These are phyloP conservation scores for Falco concolor DNA, from an alignment of 2,797 vertebrate species.

Conservation along the genomic window DNA sequence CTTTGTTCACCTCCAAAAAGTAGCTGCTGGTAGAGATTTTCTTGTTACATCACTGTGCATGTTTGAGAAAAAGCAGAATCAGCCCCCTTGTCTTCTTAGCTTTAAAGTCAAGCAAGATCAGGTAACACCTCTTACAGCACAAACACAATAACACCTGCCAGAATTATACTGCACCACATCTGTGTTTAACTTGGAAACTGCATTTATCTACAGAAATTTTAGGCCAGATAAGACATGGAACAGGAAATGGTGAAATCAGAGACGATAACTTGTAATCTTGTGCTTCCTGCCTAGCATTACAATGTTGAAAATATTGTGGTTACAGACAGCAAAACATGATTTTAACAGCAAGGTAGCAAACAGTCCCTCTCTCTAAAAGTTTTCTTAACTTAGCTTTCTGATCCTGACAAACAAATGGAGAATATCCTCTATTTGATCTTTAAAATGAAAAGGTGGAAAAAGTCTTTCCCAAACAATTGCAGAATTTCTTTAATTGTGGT, in stretches of 20 bases:
- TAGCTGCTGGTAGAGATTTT: not conserved
- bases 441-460: not conserved
- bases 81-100: not conserved
- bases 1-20: not conserved
- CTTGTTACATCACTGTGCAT: not conserved
- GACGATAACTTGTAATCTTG: constrained; percentile 24
- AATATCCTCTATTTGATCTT: not conserved
- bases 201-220: constrained; percentile 38
- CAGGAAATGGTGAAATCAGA: constrained; percentile 14
- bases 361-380: not conserved
- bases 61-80: not conserved
- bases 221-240: not conserved
- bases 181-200: constrained; percentile 41
- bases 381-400: not conserved
- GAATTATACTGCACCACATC: constrained; percentile 9
- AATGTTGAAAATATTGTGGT: constrained; percentile 28
- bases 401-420: not conserved
- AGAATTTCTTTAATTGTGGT: not conserved
- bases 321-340: not conserved
- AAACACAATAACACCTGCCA: constrained; percentile 19
- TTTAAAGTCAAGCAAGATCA: not conserved
- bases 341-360: constrained; percentile 33
- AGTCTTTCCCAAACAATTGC: not conserved
- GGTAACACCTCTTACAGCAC: not conserved
- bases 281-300: constrained; percentile 20